Conservation (phyloP, 1,140 invertebrate species). For the Lepeophtheirus salmonis region DNA sequence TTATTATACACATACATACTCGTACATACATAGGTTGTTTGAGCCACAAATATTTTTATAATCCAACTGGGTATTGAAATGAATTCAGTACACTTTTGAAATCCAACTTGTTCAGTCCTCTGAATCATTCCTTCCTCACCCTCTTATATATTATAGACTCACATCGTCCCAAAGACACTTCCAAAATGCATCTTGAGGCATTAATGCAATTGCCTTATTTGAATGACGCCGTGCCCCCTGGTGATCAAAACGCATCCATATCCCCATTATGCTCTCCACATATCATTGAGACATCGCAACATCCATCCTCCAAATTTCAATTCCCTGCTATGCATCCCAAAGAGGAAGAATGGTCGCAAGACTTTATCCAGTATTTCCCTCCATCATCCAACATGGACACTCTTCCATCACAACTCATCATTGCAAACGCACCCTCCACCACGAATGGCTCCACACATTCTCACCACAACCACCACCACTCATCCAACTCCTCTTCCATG, state of each 20-base stretch:
- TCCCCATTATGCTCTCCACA: not conserved
- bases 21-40: too few species aligned
- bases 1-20: too few species aligned
- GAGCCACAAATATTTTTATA: too few species aligned
- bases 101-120: not conserved
- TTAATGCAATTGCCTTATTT: not conserved
- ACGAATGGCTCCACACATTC: not conserved
- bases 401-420: not conserved
- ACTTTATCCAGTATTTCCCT: not conserved
- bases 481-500: too few species aligned
- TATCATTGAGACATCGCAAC: not conserved
- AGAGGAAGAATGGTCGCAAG: not conserved
- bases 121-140: not conserved
- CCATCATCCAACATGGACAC: not conserved
- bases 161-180: not conserved
- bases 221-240: not conserved
- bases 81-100: not conserved
- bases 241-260: not conserved
- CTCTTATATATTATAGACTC: not conserved
- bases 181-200: not conserved
- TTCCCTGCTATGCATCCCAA: not conserved
- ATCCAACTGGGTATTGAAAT: too few species aligned
- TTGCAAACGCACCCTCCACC: not conserved
- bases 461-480: too few species aligned
- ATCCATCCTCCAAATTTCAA: not conserved